Base-by-base conservation (phyloP, 2,113 vertebrate species). In the Xiphophorus hellerii region DNA sequence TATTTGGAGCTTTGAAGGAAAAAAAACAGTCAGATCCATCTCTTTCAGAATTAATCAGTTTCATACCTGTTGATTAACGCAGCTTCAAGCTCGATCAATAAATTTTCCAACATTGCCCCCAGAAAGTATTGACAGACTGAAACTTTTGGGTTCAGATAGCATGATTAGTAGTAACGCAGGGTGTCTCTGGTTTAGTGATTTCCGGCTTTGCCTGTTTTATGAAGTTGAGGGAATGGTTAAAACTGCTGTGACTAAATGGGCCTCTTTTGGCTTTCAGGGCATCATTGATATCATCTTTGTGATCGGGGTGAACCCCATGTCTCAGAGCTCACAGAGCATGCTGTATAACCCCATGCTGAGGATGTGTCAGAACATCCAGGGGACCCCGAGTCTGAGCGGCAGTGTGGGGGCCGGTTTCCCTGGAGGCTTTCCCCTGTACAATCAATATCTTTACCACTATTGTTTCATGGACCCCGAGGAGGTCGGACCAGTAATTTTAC, bases 401-500 rank as follows among this genome's bases (percentile, higher is more conserved):
- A 88, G 89, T 3, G 74, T 72, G 9, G 93, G 91, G 20, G 81
- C 88, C 0, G 88, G 72, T n/a, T 85, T 86, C 66, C 84, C 85
- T 0, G 89, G 87, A 5, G 91, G 90, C 9, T 90, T 91, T 76
- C 93, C 93, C 58, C 88, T 92, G 83, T 90, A 91, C 70, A 96
- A 93, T 87, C 96, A 96, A 77, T 96, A 96, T 85, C 90, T 97
- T 66, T 90, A 96, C 79, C 96, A 97, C 84, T 97, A 97, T 93
- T 97, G 96, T 87, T 95, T 92, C 31, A 96, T 97, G 93, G 96
- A 97, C 81, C 95, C 96, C 0, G 96, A 97, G 76, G 96, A 97
- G 95, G 96, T 96, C 1, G 58, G 82, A 25, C 1, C 31, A 15
- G 44, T 28, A 68, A 25, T 48, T 74, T 28, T 33, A 13, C 66